Evolutionary conservation across 53 echinoderm and acorn worm species (phyloP).

Genomic region (Echinometra lucunter): DNA sequence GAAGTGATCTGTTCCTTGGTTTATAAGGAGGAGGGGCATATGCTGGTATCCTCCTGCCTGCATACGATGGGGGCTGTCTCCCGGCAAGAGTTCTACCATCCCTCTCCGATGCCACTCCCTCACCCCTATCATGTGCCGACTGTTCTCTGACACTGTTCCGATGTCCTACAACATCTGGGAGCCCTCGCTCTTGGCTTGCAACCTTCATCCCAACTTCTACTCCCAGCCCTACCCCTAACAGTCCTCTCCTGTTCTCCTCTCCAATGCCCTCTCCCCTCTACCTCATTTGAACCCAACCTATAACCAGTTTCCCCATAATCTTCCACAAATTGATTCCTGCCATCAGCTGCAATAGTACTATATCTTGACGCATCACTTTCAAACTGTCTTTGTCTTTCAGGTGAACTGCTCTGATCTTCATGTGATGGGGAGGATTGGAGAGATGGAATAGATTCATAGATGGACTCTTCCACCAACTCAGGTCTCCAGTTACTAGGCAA

Average conservation of each 20-base stretch:
- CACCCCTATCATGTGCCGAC: neutral
- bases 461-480: conserved; percentile 10
- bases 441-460: conserved; percentile 58
- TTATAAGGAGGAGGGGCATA: conserved; percentile 62
- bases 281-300: neutral
- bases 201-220: conserved; percentile 66
- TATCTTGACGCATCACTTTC: neutral
- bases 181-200: conserved; percentile 1
- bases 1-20: conserved; percentile 56
- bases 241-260: neutral
- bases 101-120: neutral
- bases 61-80: conserved; percentile 59
- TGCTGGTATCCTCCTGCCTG: conserved; percentile 24
- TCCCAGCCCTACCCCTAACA: conserved; percentile 11
- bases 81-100: neutral
- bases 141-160: conserved; percentile 5
- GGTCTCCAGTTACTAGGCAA: conserved; percentile 66
- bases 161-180: conserved; percentile 59
- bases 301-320: neutral
- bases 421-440: conserved; percentile 19
- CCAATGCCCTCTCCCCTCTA: neutral
- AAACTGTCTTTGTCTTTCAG: neutral
- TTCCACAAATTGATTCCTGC: neutral
- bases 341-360: conserved; percentile 46
- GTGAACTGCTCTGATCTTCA: neutral